A percentile compares a stretch with the other conserved stretches of the same genome.
Conservation (phyloP, 2,888 invertebrate species). For the Cosmia pyralina region DNA sequence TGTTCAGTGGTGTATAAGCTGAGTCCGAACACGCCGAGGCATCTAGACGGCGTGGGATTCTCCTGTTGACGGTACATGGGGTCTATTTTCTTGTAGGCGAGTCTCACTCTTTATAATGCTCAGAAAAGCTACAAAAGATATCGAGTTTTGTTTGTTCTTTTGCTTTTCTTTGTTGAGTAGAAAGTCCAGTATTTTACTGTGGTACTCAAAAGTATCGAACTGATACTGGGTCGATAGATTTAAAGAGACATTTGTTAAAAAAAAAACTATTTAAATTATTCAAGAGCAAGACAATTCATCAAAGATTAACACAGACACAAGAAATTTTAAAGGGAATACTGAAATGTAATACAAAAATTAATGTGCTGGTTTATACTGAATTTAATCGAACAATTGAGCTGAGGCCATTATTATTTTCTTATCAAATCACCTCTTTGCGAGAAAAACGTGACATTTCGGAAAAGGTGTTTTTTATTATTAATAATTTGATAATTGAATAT, state of each 20-base stretch:
- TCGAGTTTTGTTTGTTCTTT: conserved; percentile 45
- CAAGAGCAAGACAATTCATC: conserved; percentile 13
- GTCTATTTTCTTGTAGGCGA: conserved; percentile 59
- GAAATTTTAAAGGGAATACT: conserved; percentile 33
- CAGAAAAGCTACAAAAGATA: conserved; percentile 48
- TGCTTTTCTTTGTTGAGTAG: conserved; percentile 40
- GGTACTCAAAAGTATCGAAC: conserved; percentile 39
- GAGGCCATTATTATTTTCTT: conserved; percentile 18
- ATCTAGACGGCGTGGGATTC: conserved; percentile 96
- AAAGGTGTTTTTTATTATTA: too few relatives aligned
- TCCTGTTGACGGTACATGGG: conserved; percentile 88
- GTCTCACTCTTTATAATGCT: conserved; percentile 50
- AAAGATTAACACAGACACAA: conserved; percentile 8
- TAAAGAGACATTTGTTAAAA: not conserved
- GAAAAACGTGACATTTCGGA: too few relatives aligned
- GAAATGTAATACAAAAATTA: conserved; percentile 43
- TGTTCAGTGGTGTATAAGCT: conserved; percentile 98
- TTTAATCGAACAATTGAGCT: conserved; percentile 35
- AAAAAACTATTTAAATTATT: conserved; percentile 8
- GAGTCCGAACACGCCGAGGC: conserved; percentile 98
- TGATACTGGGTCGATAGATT: conserved; percentile 2
- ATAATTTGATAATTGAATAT: too few relatives aligned
- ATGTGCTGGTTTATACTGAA: not conserved
- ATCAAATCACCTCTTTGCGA: not conserved
- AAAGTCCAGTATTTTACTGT: conserved; percentile 48